Base-by-base conservation (phyloP, 2,113 vertebrate genomes). In the Melanostigma gelatinosum region DNA sequence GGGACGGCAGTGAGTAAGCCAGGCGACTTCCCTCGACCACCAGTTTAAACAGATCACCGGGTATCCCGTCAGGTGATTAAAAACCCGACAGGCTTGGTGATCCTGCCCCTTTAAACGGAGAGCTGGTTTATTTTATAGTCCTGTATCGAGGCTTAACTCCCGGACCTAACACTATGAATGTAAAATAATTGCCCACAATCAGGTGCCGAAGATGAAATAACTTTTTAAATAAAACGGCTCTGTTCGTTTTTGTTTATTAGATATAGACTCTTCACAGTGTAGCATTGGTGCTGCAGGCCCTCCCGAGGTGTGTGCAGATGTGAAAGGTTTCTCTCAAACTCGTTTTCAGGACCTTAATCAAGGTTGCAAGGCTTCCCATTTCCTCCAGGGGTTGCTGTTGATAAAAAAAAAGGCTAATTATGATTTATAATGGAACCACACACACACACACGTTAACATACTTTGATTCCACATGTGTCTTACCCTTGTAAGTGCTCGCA, bases 401-500 rank as follows among this genome's bases (percentile, higher is more conserved):
- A 29, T 72, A 58, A 11, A 46, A 55, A 55, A 57, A 87, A 64
- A 57, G 4, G 7, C 4, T 32, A 48, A 54, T 34, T 6, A 32
- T 11, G 9, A 1, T 48, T 27, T 18, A 4, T 55, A 10, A 42
- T 32, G 20, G 27, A 6, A n/a, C 12, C 50, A 52, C 50, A 52
- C 6, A 42, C 11, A 52, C 40, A 34, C 22, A 70, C 18, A 66
- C 16, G 27, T 69, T 40, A 20, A 22, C 10, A 52, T 12, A n/a
- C 8, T 32, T 4, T 67, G 9, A 13, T 29, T 44, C 24, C 8
- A 50, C 8, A 38, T 40, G 34, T 50, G 40, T 68, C 68, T 86
- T 72, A 96, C 95, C 91, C 90, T 92, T 76, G 94, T 96, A 16
- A 96, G 90, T 11, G 94, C 91, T 60, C 61, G 79, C 61, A 94